Base-by-base conservation (phyloP, 2,888 invertebrate species). In the Polydrusus tereticollis region DNA sequence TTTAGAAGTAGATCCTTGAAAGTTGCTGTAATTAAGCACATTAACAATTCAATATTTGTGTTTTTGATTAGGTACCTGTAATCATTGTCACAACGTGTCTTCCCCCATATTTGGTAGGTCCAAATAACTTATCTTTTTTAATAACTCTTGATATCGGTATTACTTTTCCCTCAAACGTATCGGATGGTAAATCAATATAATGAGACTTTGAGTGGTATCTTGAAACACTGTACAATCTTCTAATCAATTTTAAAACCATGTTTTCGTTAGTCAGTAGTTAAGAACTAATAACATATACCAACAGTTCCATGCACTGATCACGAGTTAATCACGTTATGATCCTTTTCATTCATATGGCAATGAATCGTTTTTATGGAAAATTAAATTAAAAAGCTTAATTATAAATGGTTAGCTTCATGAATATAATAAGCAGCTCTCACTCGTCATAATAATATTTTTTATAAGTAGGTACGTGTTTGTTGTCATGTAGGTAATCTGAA, bases 1-100 rank as follows among this genome's bases (percentile, higher is more conserved):
- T n/a, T n/a, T n/a, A n/a, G n/a, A n/a, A n/a, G n/a, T n/a, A n/a
- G n/a, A n/a, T n/a, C n/a, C n/a, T n/a, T n/a, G n/a, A n/a, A n/a
- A n/a, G n/a, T n/a, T n/a, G n/a, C n/a, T n/a, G n/a, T n/a, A n/a
- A n/a, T n/a, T n/a, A n/a, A n/a, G n/a, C n/a, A n/a, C n/a, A n/a
- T n/a, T n/a, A n/a, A n/a, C n/a, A n/a, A n/a, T n/a, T n/a, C n/a
- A n/a, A n/a, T n/a, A n/a, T n/a, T n/a, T n/a, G n/a, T n/a, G n/a
- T n/a, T n/a, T n/a, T 10, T 12, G 14, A 10, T 6, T 21, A 26
- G n/a, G 29, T 67, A 78, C 82, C 82, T 62, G 80, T 79, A 26
- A 80, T 62, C 78, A 80, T 76, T 0, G 80, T 79, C n/a, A 79
- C 78, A 36, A 78, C 69, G 70, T 79, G 64, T 58, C 77, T 79